Base-by-base conservation (phyloP, 2,113 vertebrate genomes). In the Hiodon alosoides region DNA sequence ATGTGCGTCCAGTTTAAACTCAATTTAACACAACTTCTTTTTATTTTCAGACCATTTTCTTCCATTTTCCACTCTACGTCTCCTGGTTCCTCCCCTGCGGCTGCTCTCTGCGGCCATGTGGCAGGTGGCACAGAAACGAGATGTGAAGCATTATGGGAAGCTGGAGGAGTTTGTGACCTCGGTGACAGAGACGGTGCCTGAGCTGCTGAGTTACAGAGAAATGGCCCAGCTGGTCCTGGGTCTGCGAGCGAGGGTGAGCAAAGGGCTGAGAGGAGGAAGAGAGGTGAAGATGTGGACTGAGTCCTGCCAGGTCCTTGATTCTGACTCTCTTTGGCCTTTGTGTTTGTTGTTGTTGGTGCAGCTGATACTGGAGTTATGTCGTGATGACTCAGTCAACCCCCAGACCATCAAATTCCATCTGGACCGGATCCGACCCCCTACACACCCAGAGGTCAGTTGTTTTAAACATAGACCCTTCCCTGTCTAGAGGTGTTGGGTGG, bases 141-240 rank as follows among this genome's bases (percentile, higher is more conserved):
- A 77, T 0, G 85, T 89, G 75, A 80, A 81, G 2, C 86, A 92
- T n/a, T 93, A 91, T 72, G 90, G 91, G 0, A 84, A 85, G 3
- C 89, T 92, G 0, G 76, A 93, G 71, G 86, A 90, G 79, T 91
- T 94, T 76, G 88, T 94, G 46, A 85, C 82, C 0, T 85, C 79
- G 72, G 83, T 94, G 54, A 90, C 87, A 0, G 83, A 84, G 4
- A 83, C 89, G 0, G 90, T 89, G 2, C 93, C 93, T 0, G 89
- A 91, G 1, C 78, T 93, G 75, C 89, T 93, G 11, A 85, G 82
- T 70, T 85, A 84, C 4, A 90, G 90, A 48, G 92, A 94, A 80
- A 83, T 89, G 0, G 90, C 88, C 3, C 90, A 93, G 68, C 88
- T 94, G 4, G 87, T 88, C 72, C 67, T 94, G 82, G 91, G 92